A percentile compares a stretch with the other conserved stretches of the same genome.
Evolutionary conservation across 2,888 invertebrate species (phyloP).

Genomic region (Temnothorax unifasciatus): DNA sequence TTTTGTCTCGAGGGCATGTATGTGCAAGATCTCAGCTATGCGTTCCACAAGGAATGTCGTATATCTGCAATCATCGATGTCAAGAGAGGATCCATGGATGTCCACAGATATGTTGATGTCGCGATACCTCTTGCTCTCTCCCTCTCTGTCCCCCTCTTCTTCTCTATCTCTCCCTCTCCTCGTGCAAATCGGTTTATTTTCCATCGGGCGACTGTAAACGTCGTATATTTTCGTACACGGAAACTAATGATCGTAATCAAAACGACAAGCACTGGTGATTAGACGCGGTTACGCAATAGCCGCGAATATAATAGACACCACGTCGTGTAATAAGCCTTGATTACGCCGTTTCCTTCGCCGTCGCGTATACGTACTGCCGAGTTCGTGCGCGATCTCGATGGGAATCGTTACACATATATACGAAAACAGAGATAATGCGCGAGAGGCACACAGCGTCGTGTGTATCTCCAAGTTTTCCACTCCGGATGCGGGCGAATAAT

Average conservation of each 20-base stretch:
- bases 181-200: background rate
- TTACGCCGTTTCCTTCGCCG: conserved; percentile 36
- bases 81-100: background rate
- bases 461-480: conserved; percentile 11
- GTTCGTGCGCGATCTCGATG: conserved; percentile 26
- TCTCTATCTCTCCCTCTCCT: background rate
- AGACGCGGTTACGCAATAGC: conserved; percentile 33
- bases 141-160: background rate
- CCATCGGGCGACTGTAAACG: background rate
- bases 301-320: conserved; percentile 31
- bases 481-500: background rate
- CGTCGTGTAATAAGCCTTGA: conserved; percentile 45
- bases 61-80: conserved; percentile 19
- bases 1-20: background rate
- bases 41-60: background rate
- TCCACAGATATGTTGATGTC: background rate
- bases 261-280: conserved; percentile 44
- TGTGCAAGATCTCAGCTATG: background rate
- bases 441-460: background rate
- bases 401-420: conserved; percentile 7
- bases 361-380: conserved; percentile 10
- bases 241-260: conserved; percentile 38
- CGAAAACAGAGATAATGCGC: background rate
- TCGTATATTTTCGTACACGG: conserved; percentile 32
- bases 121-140: background rate